Evolutionary conservation across 1,140 invertebrate species (phyloP), one percentile per base, ranked within the genome.

Genomic region (Drosophila ambigua): DNA sequence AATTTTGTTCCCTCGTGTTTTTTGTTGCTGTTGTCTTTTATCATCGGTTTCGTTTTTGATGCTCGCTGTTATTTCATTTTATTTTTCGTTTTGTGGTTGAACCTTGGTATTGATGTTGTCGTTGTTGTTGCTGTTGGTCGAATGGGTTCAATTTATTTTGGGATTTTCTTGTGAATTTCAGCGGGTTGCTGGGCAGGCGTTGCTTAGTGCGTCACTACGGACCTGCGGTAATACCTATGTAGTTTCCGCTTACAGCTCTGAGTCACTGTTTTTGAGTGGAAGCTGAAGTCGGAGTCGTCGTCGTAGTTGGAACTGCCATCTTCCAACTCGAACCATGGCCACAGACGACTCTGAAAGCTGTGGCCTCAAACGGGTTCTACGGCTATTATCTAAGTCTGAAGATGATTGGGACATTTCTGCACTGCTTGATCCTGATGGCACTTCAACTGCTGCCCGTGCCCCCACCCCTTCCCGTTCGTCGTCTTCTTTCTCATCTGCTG

Each of bases 361-460:
- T 3, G 1, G 31, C 3, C 63, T 59, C 20, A 20, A 55, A 57
- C 28, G 44, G 31, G 28, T 48, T 64, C 26, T 23, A 8, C 5
- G 15, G 49, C 62, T 54, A 55, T 68, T 68, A 68, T 48, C 46
- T 71, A 72, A 60, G 53, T 11, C 13, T n/a, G 5, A 26, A 20
- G n/a, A 58, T 59, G 67, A 72, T 51, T 15, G 15, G 39, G 4
- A 39, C 41, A 41, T 57, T 67, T 68, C 15, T 67, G 8, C 15
- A 11, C 5, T 8, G 4, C 5, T 24, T 24, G 46, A 49, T 49
- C 16, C 46, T 13, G 9, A 23, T 48, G 16, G 20, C 46, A 3
- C 20, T 49, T 16, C 11, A 13, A 1, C 11, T 11, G 31, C 31
- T 35, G 31, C 31, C 9, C 26, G 5, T 7, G 23, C 4, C 4